Evolutionary conservation across 1,140 invertebrate species (phyloP), one percentile per base, ranked within the genome.

Genomic region (Hylaeus volcanicus): DNA sequence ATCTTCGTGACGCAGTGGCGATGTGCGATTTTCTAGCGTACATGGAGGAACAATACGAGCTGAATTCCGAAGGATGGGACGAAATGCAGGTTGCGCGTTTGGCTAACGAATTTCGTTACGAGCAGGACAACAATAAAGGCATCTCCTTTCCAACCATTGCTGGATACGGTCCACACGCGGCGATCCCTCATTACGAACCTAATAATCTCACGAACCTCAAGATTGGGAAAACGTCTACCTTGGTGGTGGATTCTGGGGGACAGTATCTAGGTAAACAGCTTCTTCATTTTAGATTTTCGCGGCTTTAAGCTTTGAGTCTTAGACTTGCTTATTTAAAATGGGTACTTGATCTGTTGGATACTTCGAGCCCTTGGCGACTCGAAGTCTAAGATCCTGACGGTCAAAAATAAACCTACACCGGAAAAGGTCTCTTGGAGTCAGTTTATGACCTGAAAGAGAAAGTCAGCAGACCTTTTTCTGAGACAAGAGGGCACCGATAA

Each of bases 21-120:
- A 95, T 99, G 91, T 98, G 98, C 90, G 97, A 99, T 88, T 97
- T 98, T 82, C 94, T 99, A 66, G 95, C 96, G 55, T 98, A 98
- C 94, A 93, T 99, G 77, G 97, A 99, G 92, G 93, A 95, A 45
- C 89, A 93, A 80, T 91, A 93, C 39, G 83, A 90, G 26, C 72
- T 91, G n/a, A 84, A 87, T 71, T 84, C 89, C 0, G 92, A 95
- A 11, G 93, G 93, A 41, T 96, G 96, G 94, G 95, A 95, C 72
- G 97, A 98, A 90, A 88, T 96, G 82, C 95, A 95, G 84, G 95
- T 97, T 5, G 95, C 95, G 1, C 93, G 94, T 45, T 94, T 95
- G 56, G 92, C 96, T 3, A 95, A 97, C 84, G 90, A 95, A 66
- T 95, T 95, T 81, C 94, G 97, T 9, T 94, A 94, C n/a, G 95